Percentiles rank a stretch among this genome's conserved stretches.
Conservation (phyloP, 2,113 vertebrate species). For the Muscicapa adusta region DNA sequence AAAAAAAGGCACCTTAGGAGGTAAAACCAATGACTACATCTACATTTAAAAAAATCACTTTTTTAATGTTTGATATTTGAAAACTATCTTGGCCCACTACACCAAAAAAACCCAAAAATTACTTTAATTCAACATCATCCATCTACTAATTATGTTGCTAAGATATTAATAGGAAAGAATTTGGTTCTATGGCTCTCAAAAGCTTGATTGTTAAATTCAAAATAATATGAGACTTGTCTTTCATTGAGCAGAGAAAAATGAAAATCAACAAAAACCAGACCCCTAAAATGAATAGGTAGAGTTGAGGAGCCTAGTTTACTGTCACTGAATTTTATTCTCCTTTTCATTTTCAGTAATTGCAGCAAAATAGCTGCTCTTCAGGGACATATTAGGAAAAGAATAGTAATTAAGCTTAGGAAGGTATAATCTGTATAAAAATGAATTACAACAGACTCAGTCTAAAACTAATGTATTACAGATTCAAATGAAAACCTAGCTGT, state of each 20-base stretch:
- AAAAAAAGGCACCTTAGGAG: neutral
- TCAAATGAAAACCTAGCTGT: constrained; percentile 16
- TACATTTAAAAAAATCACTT: neutral
- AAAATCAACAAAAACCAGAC: neutral
- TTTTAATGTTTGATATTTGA: neutral
- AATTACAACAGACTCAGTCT: constrained; percentile 18
- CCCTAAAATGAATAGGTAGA: neutral
- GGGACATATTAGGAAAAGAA: constrained; percentile 21
- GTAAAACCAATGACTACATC: neutral
- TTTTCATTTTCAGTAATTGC: constrained; percentile 27
- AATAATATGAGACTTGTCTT: neutral
- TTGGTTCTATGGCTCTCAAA: neutral
- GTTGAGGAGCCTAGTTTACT: neutral
- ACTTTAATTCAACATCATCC: neutral
- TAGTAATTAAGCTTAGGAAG: constrained; percentile 42
- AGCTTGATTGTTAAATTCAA: neutral
- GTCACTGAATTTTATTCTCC: neutral
- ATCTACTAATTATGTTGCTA: neutral
- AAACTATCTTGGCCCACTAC: neutral
- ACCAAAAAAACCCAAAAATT: neutral
- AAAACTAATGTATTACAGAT: neutral
- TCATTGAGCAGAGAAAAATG: neutral
- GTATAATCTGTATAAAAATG: constrained; percentile 41
- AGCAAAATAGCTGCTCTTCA: constrained; percentile 14
- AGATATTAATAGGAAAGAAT: neutral